Conservation (phyloP, 92 coral and sea anemone genomes). For the Parazoanthus darwini region DNA sequence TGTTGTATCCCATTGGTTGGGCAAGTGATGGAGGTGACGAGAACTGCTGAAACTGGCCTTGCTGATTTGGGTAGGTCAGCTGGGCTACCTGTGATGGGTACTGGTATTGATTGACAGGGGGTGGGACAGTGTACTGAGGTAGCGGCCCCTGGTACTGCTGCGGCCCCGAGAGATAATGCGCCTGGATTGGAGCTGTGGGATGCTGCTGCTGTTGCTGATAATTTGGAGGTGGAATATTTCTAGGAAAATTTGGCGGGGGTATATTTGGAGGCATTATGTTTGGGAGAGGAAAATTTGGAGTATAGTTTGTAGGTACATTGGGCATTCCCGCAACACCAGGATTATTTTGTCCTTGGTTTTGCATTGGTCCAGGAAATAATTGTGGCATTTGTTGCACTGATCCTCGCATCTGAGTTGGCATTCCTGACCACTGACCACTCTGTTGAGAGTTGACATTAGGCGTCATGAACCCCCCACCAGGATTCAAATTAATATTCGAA, state of each 20-base stretch:
- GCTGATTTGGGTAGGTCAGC: conserved; percentile 32
- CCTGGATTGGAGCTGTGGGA: conserved; percentile 11
- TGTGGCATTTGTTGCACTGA: conserved; percentile 26
- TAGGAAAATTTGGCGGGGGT: conserved; percentile 69
- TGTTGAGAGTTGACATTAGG: conserved; percentile 34
- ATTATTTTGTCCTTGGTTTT: conserved; percentile 25
- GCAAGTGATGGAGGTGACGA: conserved; percentile 44
- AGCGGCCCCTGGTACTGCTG: conserved; percentile 65
- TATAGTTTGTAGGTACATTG: conserved; percentile 11
- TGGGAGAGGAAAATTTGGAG: conserved; percentile 51
- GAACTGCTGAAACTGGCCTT: conserved; percentile 56
- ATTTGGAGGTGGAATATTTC: conserved; percentile 81
- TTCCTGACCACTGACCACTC: conserved; percentile 17
- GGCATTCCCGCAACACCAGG: conserved; percentile 28
- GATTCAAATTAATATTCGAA: neutral
- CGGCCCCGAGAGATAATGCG: conserved; percentile 22
- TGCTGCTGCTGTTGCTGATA: conserved; percentile 60
- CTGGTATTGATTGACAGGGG: conserved; percentile 39
- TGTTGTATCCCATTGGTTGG: conserved; percentile 24
- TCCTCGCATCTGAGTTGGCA: conserved; percentile 13
- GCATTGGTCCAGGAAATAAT: conserved; percentile 13
- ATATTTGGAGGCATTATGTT: conserved; percentile 74
- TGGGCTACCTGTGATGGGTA: conserved; percentile 27
- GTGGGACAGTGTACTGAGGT: conserved; percentile 46
- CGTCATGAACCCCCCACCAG: neutral